These are phyloP conservation scores for Coryphaenoides rupestris DNA, from an alignment of 2,113 vertebrate genomes.

Conservation along the genomic window DNA sequence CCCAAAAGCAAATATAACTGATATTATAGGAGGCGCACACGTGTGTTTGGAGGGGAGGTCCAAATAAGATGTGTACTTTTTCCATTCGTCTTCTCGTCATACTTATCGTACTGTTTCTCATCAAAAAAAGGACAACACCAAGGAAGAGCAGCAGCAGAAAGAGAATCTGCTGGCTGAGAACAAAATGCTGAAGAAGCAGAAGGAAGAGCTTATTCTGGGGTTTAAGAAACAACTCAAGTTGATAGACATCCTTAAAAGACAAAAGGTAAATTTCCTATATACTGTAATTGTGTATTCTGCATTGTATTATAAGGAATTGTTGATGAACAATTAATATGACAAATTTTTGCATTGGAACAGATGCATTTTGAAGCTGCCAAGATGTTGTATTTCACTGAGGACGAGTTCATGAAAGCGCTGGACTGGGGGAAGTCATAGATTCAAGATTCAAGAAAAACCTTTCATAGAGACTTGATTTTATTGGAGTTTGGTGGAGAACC, in stretches of 20 bases:
- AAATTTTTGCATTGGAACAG: slow-evolving; percentile 55
- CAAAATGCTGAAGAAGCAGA: slow-evolving; percentile 91
- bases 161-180: slow-evolving; percentile 87
- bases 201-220: slow-evolving; percentile 83
- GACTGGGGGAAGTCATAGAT: slow-evolving; percentile 85
- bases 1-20: too few species aligned
- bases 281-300: not conserved
- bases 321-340: not conserved
- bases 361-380: slow-evolving; percentile 96
- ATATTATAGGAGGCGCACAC: too few species aligned
- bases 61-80: too few species aligned
- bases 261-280: slow-evolving; percentile 78
- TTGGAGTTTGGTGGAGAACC: too few species aligned
- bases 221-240: slow-evolving; percentile 95
- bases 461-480: slow-evolving; percentile 38
- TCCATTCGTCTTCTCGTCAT: too few species aligned
- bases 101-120: too few species aligned
- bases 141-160: slow-evolving; percentile 81
- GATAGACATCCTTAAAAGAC: slow-evolving; percentile 93
- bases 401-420: slow-evolving; percentile 92
- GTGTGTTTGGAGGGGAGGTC: too few species aligned
- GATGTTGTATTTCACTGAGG: slow-evolving; percentile 94
- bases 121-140: slow-evolving; percentile 75
- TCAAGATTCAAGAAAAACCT: too few species aligned
- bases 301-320: too few species aligned